phyloP scores from a whole-genome alignment of 2,797 vertebrate species.

The Poecilia wingei region DNA sequence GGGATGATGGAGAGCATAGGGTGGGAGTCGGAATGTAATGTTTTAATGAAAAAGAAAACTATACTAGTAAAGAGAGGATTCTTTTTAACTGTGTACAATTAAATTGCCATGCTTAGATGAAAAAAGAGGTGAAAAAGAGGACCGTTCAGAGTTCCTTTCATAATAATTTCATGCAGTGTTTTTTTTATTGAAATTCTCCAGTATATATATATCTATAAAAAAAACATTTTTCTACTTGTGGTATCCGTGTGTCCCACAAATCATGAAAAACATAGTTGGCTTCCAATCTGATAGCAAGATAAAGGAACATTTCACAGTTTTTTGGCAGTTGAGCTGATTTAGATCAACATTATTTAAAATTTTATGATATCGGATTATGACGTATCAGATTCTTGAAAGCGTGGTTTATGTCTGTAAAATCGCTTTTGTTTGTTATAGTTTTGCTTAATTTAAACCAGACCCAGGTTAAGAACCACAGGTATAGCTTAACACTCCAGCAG shows the following conservation, averaged over 20 bases:
- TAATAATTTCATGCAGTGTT: neutral
- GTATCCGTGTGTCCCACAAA: too few relatives aligned
- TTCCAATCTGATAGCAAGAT: neutral
- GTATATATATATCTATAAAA: neutral
- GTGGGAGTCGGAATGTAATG: slow-evolving; percentile 13
- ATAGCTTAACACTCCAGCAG: neutral
- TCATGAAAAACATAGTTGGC: neutral
- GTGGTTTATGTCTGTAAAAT: neutral
- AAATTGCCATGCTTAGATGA: neutral
- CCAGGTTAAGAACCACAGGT: neutral
- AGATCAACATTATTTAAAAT: neutral
- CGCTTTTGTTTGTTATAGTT: neutral
- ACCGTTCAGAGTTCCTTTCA: neutral
- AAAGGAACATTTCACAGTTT: neutral
- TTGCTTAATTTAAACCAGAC: neutral
- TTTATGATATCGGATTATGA: neutral
- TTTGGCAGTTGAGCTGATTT: neutral
- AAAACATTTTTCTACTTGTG: neutral
- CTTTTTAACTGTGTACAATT: slow-evolving; percentile 8
- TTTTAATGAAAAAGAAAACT: slow-evolving; percentile 16
- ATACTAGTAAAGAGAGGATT: slow-evolving; percentile 22
- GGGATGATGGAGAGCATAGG: slow-evolving; percentile 25
- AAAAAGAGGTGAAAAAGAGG: neutral
- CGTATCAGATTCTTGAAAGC: neutral
- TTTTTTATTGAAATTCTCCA: neutral